Evolutionary conservation across 1,140 invertebrate genomes (phyloP).

Genomic region (Drosophila mojavensis): DNA sequence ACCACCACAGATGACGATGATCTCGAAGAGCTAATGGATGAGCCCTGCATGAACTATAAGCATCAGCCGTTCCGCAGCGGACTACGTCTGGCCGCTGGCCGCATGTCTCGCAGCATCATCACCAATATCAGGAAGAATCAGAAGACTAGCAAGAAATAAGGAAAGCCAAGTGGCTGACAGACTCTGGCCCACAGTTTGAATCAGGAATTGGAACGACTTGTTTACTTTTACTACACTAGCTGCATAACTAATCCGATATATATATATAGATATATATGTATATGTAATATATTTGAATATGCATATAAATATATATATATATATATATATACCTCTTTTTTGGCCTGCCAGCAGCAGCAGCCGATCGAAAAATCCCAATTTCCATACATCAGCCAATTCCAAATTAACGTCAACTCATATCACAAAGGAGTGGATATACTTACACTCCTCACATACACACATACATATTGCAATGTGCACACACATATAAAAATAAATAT

Average conservation of each 20-base stretch:
- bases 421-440: too few relatives aligned
- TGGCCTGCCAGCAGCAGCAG: too few relatives aligned
- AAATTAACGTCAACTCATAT: background rate
- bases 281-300: too few relatives aligned
- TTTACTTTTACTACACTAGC: background rate
- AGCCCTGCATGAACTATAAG: conserved; percentile 19
- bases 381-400: background rate
- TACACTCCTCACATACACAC: too few relatives aligned
- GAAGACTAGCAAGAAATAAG: conserved; percentile 33
- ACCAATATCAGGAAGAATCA: conserved; percentile 39
- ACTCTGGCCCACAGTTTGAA: conserved; percentile 1
- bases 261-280: too few relatives aligned
- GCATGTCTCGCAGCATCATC: conserved; percentile 28
- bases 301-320: background rate
- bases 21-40: background rate
- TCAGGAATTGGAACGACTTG: conserved; percentile 2
- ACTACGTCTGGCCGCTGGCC: conserved; percentile 21
- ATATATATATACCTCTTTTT: background rate
- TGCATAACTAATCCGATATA: too few relatives aligned
- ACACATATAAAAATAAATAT: too few relatives aligned
- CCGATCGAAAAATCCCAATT: too few relatives aligned
- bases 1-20: background rate
- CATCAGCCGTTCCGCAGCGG: conserved; percentile 18
- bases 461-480: too few relatives aligned
- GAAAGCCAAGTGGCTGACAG: background rate